Evolutionary conservation across 1,140 invertebrate species (phyloP), one percentile per base, ranked within the genome.

Genomic region (Pristionchus pacificus): DNA sequence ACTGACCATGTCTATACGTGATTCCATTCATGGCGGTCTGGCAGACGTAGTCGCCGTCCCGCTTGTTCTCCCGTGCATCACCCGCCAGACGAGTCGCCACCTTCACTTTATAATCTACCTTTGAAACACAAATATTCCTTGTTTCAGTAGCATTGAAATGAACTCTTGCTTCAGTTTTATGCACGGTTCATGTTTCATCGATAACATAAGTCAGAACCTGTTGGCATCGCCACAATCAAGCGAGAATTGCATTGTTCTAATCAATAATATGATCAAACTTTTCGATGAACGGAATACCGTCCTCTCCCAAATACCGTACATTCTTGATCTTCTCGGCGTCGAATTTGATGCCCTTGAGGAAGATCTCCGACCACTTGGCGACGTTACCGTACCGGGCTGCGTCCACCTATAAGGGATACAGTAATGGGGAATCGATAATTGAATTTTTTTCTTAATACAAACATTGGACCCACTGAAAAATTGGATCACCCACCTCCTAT

Each of bases 291-390:
- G n/a, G n/a, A n/a, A n/a, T n/a, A n/a, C n/a, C n/a, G n/a, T n/a
- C n/a, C n/a, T 19, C 38, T 19, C 38, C 38, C 38, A 49, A 49
- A 49, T 49, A 88, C 2, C 89, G 88, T 66, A 91, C 89, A 14
- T 92, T 89, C 79, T 89, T 88, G 2, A 93, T 82, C 78, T 92
- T 87, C 57, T 92, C 90, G 27, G 87, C 86, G 2, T 88, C 90
- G 67, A 93, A 89, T 71, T 89, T 86, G 15, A 89, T 88, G 2
- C 89, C 80, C 76, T 89, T 91, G 13, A 94, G 83, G 0, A 93
- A 84, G 76, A 92, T 90, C 76, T 89, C 87, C 15, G 93, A 83
- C 89, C 91, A 92, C 61, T 89, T 85, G 1, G 94, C 88, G 0
- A 90, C 90, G 78, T 88, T 88, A 2, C 19, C 38, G 38, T 10